Conservation (phyloP, 2,113 vertebrate species). For the Gopherus flavomarginatus region DNA sequence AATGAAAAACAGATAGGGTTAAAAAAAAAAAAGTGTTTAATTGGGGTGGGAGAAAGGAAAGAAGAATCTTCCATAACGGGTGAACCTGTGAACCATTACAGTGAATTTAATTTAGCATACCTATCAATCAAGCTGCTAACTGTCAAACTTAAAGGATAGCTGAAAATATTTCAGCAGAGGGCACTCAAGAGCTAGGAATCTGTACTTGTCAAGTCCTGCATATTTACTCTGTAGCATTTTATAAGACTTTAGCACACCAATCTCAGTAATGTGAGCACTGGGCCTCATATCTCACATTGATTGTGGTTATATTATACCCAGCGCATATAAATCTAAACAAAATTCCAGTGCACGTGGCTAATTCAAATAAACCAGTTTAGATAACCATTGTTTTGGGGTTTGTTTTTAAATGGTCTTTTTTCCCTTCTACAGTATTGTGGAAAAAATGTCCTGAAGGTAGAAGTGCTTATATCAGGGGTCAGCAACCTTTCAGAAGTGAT, state of each 20-base stretch:
- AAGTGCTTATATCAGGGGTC: not conserved
- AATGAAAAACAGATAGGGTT: accelerated
- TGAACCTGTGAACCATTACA: not conserved
- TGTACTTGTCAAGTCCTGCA: conserved; percentile 74
- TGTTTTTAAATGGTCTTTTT: not conserved
- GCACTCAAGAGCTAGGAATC: conserved; percentile 89
- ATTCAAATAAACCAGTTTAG: conserved; percentile 74
- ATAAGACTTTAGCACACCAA: conserved; percentile 87
- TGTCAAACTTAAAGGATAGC: conserved; percentile 65
- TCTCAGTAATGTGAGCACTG: conserved; percentile 87
- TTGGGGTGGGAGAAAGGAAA: accelerated
- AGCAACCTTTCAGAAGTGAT: too few species aligned
- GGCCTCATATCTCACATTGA: conserved; percentile 90
- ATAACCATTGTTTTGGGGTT: conserved; percentile 61
- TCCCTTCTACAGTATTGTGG: conserved; percentile 56
- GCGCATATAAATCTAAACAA: conserved; percentile 85
- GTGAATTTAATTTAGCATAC: not conserved
- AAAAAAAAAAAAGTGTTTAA: accelerated
- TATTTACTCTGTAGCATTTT: conserved; percentile 72
- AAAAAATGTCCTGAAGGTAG: not conserved
- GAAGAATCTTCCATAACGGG: accelerated
- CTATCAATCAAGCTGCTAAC: not conserved
- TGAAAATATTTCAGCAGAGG: conserved; percentile 88
- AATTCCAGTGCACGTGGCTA: conserved; percentile 84
- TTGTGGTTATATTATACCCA: conserved; percentile 85